Evolutionary conservation across 2,888 invertebrate genomes (phyloP).

Genomic region (Eulithis prunata): DNA sequence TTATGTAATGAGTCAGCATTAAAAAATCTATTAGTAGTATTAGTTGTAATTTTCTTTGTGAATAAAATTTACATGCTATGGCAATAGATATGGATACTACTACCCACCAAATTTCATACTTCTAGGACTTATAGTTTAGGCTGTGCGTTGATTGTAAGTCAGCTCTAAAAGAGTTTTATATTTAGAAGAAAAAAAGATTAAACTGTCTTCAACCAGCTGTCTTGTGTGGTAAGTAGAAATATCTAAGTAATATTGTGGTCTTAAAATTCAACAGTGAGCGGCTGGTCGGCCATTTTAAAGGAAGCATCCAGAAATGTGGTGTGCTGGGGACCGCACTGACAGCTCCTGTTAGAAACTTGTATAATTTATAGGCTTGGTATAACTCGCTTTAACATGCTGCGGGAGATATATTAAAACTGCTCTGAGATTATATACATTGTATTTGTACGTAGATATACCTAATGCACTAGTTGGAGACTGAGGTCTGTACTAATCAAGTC

Average conservation of each 20-base stretch:
- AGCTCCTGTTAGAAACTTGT: slow-evolving; percentile 34
- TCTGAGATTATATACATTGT: slow-evolving; percentile 1
- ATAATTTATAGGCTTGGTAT: slow-evolving; percentile 33
- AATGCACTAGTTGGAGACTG: too few relatives aligned
- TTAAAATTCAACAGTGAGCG: slow-evolving; percentile 20
- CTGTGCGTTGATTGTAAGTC: too few relatives aligned
- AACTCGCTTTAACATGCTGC: slow-evolving; percentile 21
- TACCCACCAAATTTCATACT: too few relatives aligned
- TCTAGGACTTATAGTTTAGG: too few relatives aligned
- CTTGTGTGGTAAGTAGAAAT: background rate
- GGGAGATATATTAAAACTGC: slow-evolving; percentile 9
- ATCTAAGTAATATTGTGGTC: slow-evolving; percentile 10
- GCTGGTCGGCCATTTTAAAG: slow-evolving; percentile 29
- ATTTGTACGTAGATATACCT: background rate
- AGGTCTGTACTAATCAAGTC: too few relatives aligned
- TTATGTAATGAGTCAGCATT: too few relatives aligned
- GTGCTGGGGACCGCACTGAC: slow-evolving; percentile 25
- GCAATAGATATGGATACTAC: too few relatives aligned
- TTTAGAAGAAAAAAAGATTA: too few relatives aligned
- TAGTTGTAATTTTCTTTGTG: too few relatives aligned
- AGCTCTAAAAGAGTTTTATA: too few relatives aligned
- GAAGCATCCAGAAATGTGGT: slow-evolving; percentile 24
- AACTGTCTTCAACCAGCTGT: background rate
- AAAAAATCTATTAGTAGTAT: too few relatives aligned
- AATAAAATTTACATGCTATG: too few relatives aligned